Evolutionary conservation across 2,888 invertebrate species (phyloP), one percentile per base, ranked within the genome.

Genomic region (Dasypolia templi): DNA sequence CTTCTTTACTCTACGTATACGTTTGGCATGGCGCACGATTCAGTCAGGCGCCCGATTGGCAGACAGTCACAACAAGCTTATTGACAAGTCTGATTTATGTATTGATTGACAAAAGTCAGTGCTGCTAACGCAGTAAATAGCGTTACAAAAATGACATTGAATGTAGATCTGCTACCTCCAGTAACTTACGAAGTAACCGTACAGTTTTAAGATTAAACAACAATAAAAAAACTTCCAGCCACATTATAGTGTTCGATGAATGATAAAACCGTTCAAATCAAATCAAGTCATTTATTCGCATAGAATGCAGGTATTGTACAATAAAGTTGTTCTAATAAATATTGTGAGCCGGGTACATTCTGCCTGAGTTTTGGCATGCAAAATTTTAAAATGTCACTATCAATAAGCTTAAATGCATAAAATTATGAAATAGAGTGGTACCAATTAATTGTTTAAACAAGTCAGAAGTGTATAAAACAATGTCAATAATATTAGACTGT

Each of bases 71-170:
- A 61, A 46, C 39, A 29, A 55, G 39, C 14, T 9, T 29, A 46
- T 44, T 75, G 62, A 49, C 55, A 63, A 0, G 39, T 35, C n/a
- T 35, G 71, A 71, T 71, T 72, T 44, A 72, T 56, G 26, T 53
- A 56, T 29, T 29, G 3, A 29, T 39, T 39, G 4, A 46, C 26
- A 19, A 19, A 75, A 73, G 9, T 26, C 17, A 51, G 46, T 44
- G 32, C 19, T n/a, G 19, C 17, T 61, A 39, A 39, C 39, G 39
- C 39, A 39, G 9, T 39, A 39, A 39, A 39, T 39, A 1, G 39
- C 39, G 39, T 39, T 39, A 35, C 7, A 35, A 35, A 35, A 35
- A 35, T 35, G 35, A 35, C 0, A 35, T 35, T 35, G 35, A 35
- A 35, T 49, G 22, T 49, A n/a, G 49, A n/a, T 22, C 11, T 22